A percentile compares a stretch with the other conserved stretches of the same genome.
Evolutionary conservation across 2,888 invertebrate genomes (phyloP).

Genomic region (Chrysolina haemoptera): DNA sequence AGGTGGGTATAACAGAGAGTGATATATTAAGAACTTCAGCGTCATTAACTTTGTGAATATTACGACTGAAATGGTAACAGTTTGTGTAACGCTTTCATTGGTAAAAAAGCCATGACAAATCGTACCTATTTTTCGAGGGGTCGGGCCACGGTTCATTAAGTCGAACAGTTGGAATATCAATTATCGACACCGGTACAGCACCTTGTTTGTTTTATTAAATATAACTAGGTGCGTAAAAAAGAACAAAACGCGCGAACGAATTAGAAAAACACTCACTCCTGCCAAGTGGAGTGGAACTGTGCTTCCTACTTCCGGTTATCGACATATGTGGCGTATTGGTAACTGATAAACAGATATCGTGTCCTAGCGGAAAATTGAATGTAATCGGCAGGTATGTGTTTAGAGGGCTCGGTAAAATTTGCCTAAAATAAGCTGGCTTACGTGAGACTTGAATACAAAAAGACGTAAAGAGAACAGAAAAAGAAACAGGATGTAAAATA

Average conservation of each 20-base stretch:
- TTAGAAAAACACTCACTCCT: constrained; percentile 59
- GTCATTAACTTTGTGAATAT: background rate
- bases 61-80: constrained; percentile 18
- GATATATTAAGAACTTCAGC: background rate
- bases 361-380: constrained; percentile 2
- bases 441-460: too few relatives aligned
- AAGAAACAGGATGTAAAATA: too few relatives aligned
- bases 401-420: background rate
- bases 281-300: constrained; percentile 47
- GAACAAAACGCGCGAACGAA: constrained; percentile 57
- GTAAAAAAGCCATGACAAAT: constrained; percentile 47
- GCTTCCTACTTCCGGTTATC: constrained; percentile 61
- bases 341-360: constrained; percentile 9
- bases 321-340: constrained; percentile 53
- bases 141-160: constrained; percentile 62
- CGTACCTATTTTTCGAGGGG: constrained; percentile 43
- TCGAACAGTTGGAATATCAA: constrained; percentile 63
- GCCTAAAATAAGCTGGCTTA: too few relatives aligned
- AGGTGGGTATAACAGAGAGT: too few relatives aligned
- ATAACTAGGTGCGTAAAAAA: constrained; percentile 61
- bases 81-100: constrained; percentile 43
- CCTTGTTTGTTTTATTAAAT: constrained; percentile 62
- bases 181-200: constrained; percentile 57
- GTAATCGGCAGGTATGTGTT: background rate
- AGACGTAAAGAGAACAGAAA: too few relatives aligned